Base-by-base conservation (phyloP, 2,888 invertebrate genomes). In the Drosophila rubida region DNA sequence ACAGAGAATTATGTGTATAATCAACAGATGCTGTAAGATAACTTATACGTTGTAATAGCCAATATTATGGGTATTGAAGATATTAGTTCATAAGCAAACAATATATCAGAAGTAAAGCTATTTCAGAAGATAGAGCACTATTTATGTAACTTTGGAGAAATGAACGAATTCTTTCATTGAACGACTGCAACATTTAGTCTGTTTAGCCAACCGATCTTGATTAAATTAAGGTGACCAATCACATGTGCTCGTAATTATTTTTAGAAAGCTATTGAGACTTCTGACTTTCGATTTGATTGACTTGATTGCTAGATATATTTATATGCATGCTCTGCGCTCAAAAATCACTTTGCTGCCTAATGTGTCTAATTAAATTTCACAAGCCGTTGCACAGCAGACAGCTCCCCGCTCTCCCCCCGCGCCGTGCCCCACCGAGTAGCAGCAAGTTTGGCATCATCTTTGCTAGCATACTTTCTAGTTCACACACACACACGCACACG, bases 291-390 rank as follows among this genome's bases (percentile, higher is more conserved):
- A 42, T 49, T 55, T 25, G 42, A 54, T 54, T 48, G 53, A 41
- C 53, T 65, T 49, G 46, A 32, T n/a, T 32, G 11, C 39, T 35
- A 30, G 25, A 51, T 30, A 42, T 35, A 49, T 45, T 48, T 48
- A 19, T 49, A 14, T 49, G 45, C 30, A 55, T 67, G 27, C 22
- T 32, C n/a, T 6, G 23, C 48, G 51, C 61, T 72, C 30, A 69
- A 64, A 72, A 72, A 57, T 69, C 63, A 75, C 46, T 75, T 69
- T 54, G 51, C 63, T 55, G 65, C 58, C 41, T 64, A 73, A 66
- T 64, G 65, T 50, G 61, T 69, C 65, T 73, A 82, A 85, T 85
- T 78, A 78, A 85, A 85, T 85, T 82, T 85, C 63, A 85, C 85
- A 76, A 62, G 69, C 51, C 65, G 73, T 60, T 82, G 76, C 69